A percentile compares a stretch with the other conserved stretches of the same genome.
Conservation (phyloP, 2,113 vertebrate genomes). For the Pollachius pollachius region DNA sequence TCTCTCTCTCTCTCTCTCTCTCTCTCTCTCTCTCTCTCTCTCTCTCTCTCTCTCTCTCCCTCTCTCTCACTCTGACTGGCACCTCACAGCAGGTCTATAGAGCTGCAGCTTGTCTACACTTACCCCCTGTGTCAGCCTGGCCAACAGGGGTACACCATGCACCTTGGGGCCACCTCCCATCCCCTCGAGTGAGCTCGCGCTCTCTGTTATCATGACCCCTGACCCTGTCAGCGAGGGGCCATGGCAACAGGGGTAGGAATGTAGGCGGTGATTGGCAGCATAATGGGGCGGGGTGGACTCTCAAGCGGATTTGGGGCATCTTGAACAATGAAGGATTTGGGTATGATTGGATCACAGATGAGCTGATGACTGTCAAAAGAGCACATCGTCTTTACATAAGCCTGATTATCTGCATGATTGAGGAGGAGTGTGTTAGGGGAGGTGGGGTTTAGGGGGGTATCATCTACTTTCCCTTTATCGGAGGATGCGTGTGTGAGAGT, state of each 20-base stretch:
- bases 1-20: slow-evolving; percentile 35
- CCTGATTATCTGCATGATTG: slow-evolving; percentile 98
- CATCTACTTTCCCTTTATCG: no score
- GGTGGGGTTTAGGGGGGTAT: slow-evolving; percentile 31
- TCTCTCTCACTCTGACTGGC: neutral
- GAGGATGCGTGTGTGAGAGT: neutral
- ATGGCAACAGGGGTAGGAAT: slow-evolving; percentile 99
- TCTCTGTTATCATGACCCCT: slow-evolving; percentile 98
- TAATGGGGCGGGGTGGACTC: slow-evolving; percentile 78
- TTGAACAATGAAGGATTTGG: slow-evolving; percentile 92
- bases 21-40: slow-evolving; percentile 22
- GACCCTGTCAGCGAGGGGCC: slow-evolving; percentile 79
- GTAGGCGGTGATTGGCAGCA: slow-evolving; percentile 98
- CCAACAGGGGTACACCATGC: slow-evolving; percentile 79
- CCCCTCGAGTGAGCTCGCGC: slow-evolving; percentile 92
- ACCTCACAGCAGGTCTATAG: slow-evolving; percentile 82
- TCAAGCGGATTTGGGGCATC: slow-evolving; percentile 98
- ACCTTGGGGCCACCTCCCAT: slow-evolving; percentile 77
- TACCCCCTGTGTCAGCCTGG: slow-evolving; percentile 89
- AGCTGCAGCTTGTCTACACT: slow-evolving; percentile 97
- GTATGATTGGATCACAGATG: slow-evolving; percentile 99
- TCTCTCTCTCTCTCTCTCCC: neutral
- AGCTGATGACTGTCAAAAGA: slow-evolving; percentile 98
- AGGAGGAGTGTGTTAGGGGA: slow-evolving; percentile 78
- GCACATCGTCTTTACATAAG: slow-evolving; percentile 99